Percentiles rank a stretch among this genome's conserved stretches.
These are phyloP conservation scores for Phenganax subtilis DNA, from an alignment of 92 coral and sea anemone genomes.

Conservation along the genomic window DNA sequence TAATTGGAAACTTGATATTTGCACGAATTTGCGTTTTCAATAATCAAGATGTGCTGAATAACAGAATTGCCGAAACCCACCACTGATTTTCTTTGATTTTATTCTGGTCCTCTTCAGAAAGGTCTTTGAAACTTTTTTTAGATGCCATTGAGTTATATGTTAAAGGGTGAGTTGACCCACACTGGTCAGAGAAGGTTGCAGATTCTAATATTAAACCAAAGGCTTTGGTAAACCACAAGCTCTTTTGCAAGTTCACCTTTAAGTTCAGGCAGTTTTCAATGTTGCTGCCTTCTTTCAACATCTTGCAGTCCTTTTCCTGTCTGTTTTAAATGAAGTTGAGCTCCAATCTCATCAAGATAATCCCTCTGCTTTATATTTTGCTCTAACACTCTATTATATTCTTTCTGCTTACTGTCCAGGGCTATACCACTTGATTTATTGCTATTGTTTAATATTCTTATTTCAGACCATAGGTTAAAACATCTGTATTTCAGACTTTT, in stretches of 20 bases:
- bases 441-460: background rate
- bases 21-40: too few species aligned
- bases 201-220: constrained; percentile 1
- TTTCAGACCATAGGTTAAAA: background rate
- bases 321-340: constrained; percentile 14
- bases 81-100: constrained; percentile 2
- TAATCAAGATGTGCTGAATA: too few species aligned
- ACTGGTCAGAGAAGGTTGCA: constrained; percentile 16
- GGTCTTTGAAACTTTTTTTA: constrained; percentile 24
- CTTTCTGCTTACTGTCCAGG: constrained; percentile 21
- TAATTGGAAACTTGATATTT: too few species aligned
- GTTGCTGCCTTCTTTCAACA: constrained; percentile 31
- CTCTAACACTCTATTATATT: constrained; percentile 1
- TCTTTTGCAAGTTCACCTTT: constrained; percentile 11
- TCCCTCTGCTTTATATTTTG: background rate
- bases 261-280: constrained; percentile 20
- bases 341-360: constrained; percentile 9
- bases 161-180: constrained; percentile 15
- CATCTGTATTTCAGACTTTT: constrained; percentile 23
- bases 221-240: background rate
- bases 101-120: constrained; percentile 17
- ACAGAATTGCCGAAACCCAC: too few species aligned
- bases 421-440: background rate
- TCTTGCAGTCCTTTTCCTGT: constrained; percentile 27
- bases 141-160: constrained; percentile 7